Conservation (phyloP, 2,888 invertebrate species). For the Halictus quadricinctus region DNA sequence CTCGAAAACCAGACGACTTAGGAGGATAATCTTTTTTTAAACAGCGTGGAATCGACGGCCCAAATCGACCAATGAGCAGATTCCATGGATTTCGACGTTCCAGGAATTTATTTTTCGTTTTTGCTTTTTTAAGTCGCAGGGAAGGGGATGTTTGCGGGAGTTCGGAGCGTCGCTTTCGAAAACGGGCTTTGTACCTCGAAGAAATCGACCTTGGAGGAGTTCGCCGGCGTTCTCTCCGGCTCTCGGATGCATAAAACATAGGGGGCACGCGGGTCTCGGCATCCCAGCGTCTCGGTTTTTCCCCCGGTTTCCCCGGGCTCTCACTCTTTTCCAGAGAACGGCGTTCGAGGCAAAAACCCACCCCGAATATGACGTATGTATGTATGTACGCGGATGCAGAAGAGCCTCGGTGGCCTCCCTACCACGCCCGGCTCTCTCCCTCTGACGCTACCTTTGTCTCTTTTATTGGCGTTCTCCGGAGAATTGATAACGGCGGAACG, state of each 20-base stretch:
- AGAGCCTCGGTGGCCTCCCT: slow-evolving; percentile 54
- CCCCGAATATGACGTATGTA: slow-evolving; percentile 70
- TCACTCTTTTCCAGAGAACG: slow-evolving; percentile 52
- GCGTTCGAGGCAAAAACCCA: slow-evolving; percentile 59
- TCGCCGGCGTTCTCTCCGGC: slow-evolving; percentile 30
- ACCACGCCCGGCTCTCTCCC: slow-evolving; percentile 55
- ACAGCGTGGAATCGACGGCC: too few relatives aligned
- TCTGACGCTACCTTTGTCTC: slow-evolving; percentile 73
- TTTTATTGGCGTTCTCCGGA: slow-evolving; percentile 77
- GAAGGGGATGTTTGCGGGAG: background rate
- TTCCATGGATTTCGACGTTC: too few relatives aligned
- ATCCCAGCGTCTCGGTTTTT: slow-evolving; percentile 5
- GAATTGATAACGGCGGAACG: slow-evolving; percentile 77
- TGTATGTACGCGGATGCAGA: slow-evolving; percentile 67
- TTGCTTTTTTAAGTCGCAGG: too few relatives aligned
- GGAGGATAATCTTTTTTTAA: too few relatives aligned
- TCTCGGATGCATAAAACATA: slow-evolving; percentile 77
- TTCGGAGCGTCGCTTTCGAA: slow-evolving; percentile 29
- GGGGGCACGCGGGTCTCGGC: slow-evolving; percentile 63
- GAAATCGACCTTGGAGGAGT: slow-evolving; percentile 54
- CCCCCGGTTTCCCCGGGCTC: background rate
- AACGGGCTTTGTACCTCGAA: slow-evolving; percentile 33
- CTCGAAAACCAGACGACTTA: too few relatives aligned
- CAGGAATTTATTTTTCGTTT: too few relatives aligned
- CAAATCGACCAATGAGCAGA: too few relatives aligned